These are phyloP conservation scores for Troglohyphantes excavatus DNA, from an alignment of 2,888 invertebrate species.

Conservation along the genomic window DNA sequence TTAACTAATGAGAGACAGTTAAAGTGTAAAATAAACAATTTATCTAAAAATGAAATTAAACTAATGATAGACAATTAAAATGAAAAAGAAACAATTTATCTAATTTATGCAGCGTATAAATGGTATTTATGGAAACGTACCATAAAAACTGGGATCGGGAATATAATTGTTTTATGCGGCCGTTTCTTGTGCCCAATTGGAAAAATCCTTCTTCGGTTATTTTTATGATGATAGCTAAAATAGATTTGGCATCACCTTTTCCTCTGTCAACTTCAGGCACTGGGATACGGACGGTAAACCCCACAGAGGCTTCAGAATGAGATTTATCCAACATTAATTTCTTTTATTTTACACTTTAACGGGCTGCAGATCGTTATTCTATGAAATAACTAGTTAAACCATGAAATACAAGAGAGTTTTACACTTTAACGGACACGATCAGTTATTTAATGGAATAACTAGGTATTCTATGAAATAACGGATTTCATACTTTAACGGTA, in stretches of 20 bases:
- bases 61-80: no score
- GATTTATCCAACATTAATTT: no score
- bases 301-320: no score
- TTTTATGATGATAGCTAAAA: slow-evolving; percentile 74
- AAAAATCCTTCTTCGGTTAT: slow-evolving; percentile 72
- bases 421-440: slow-evolving; percentile 75
- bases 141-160: no score
- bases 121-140: no score
- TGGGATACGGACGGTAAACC: slow-evolving; percentile 69
- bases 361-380: slow-evolving; percentile 63
- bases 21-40: no score
- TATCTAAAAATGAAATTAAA: no score
- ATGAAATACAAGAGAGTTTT: slow-evolving; percentile 74
- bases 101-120: no score
- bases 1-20: no score
- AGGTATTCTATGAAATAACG: slow-evolving; percentile 73
- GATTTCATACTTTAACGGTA: slow-evolving; percentile 57
- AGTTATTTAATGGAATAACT: slow-evolving; percentile 73
- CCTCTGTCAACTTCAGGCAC: slow-evolving; percentile 72
- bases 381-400: slow-evolving; percentile 67
- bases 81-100: no score
- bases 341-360: slow-evolving; percentile 72
- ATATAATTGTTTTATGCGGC: no score
- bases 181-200: no score
- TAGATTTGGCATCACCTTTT: slow-evolving; percentile 73